Base-by-base conservation (phyloP, 2,888 invertebrate genomes). In the Labia minor region DNA sequence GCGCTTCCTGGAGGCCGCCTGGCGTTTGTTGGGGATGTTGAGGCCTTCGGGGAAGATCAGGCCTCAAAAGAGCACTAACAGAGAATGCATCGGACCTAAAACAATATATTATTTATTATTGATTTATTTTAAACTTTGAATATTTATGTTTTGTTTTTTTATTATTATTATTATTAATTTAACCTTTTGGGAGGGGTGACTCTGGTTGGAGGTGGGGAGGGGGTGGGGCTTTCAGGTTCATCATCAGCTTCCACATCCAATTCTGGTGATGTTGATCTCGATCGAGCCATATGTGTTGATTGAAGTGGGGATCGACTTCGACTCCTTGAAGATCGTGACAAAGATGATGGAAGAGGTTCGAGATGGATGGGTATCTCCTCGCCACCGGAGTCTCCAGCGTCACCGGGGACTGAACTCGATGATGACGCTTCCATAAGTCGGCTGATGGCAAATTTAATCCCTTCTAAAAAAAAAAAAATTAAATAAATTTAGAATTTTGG, bases 371-470 rank as follows among this genome's bases (percentile, higher is more conserved):
- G 82, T 1, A 80, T 80, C 3, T 78, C 73, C 14, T 79, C 79
- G 33, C 76, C 77, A 74, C 79, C 76, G 49, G 77, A 75, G 72
- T 33, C 33, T 33, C 33, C 33, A 33, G 65, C 10, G 63, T 33
- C 61, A 69, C 68, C 49, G 67, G 69, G 65, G 16, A 49, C 49
- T 14, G 49, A 49, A 49, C 49, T 49, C 16, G 49, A 49, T 2
- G 49, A 49, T 4, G 49, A 49, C 6, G 49, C 49, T 49, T 83
- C 83, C 33, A 92, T 89, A 72, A 92, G 79, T 69, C 92, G 86
- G 77, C 86, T 90, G 74, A 92, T 87, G 68, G 92, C 90, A 74
- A 92, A 92, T 74, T 91, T 90, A 74, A 92, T 86, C 76, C 88
- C 86, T 74, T 90, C 92, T 91, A 85, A 1, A 83, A 68, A 83